Evolutionary conservation across 2,113 vertebrate species (phyloP).

Genomic region (Syrrhaptes paradoxus): DNA sequence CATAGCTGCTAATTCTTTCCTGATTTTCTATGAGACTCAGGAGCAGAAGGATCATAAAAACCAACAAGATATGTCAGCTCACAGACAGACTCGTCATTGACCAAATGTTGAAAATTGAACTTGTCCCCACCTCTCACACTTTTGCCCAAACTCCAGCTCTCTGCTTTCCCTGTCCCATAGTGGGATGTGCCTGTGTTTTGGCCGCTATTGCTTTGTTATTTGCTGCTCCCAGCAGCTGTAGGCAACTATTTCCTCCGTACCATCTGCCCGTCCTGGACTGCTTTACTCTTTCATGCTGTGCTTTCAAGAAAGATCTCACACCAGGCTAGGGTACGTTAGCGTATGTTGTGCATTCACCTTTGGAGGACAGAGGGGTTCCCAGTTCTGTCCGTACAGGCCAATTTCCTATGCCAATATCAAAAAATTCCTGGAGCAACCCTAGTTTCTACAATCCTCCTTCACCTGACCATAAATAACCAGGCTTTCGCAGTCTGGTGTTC

Average conservation of each 20-base stretch:
- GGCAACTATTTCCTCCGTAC: background rate
- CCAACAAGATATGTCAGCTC: background rate
- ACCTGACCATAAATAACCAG: background rate
- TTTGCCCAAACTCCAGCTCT: background rate
- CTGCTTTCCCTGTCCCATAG: background rate
- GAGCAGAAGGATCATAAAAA: background rate
- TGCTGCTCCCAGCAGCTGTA: conserved; percentile 45
- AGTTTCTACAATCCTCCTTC: background rate
- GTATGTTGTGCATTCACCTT: background rate
- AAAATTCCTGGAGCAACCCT: background rate
- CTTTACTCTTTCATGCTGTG: background rate
- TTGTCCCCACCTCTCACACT: background rate
- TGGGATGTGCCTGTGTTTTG: background rate
- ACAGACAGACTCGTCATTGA: fast-evolving
- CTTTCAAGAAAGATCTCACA: background rate
- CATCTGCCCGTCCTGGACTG: conserved; percentile 44
- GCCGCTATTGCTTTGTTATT: background rate
- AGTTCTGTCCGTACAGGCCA: background rate
- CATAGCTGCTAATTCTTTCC: background rate
- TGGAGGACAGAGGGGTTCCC: background rate
- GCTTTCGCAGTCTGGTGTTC: fast-evolving
- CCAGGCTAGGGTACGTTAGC: background rate
- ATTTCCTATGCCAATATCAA: fast-evolving
- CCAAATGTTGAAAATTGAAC: background rate
- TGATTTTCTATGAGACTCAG: fast-evolving